These are phyloP conservation scores for Odontesthes bonariensis DNA, from an alignment of 2,113 vertebrate genomes.

Conservation along the genomic window DNA sequence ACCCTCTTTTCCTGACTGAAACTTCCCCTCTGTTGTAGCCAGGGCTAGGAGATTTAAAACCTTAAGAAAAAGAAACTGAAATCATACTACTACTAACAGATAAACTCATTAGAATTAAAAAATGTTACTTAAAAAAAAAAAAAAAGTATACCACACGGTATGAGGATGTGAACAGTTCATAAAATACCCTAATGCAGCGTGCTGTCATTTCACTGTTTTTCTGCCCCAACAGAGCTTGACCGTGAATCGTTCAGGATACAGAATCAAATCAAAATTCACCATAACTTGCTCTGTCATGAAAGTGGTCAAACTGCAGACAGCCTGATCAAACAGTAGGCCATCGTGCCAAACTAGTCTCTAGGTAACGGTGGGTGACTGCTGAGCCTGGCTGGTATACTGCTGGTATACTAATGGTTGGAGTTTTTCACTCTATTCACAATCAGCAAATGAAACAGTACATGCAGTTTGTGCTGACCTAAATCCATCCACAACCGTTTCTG, in stretches of 20 bases:
- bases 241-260: conserved; percentile 7
- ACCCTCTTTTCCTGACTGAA: conserved; percentile 15
- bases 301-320: conserved; percentile 56
- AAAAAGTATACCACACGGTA: not conserved
- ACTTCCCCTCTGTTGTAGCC: conserved; percentile 21
- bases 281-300: conserved; percentile 40
- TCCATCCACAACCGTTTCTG: not conserved
- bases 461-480: not conserved
- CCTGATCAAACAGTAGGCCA: conserved; percentile 58
- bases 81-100: conserved; percentile 34
- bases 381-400: conserved; percentile 13
- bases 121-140: not conserved
- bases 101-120: not conserved
- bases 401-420: not conserved
- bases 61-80: not conserved
- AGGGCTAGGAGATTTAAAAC: not conserved
- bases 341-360: conserved; percentile 15
- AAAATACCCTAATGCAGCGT: not conserved
- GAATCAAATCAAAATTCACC: conserved; percentile 54
- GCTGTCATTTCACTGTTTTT: too few species aligned
- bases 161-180: not conserved
- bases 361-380: conserved; percentile 25
- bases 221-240: not conserved
- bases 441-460: not conserved
- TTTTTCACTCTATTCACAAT: conserved; percentile 4